Evolutionary conservation across 2,797 vertebrate genomes (phyloP).

Genomic region (Peromyscus attwateri): DNA sequence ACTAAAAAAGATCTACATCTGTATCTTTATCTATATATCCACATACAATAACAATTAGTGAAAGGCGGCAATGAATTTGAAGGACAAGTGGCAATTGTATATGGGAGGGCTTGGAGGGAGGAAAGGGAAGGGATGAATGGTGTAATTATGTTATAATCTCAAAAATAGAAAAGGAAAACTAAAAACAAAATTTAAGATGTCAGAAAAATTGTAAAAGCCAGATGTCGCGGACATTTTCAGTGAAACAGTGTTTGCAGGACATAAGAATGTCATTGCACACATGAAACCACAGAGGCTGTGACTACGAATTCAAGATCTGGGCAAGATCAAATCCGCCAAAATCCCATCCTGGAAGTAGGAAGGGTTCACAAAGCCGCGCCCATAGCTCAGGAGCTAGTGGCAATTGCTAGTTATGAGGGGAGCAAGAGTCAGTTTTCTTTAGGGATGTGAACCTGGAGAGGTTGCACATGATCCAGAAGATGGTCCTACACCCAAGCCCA

Average conservation of each 20-base stretch:
- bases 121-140: neutral
- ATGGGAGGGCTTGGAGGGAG: neutral
- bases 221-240: neutral
- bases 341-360: neutral
- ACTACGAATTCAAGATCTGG: neutral
- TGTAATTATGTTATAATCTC: neutral
- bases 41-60: neutral
- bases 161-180: neutral
- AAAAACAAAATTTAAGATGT: neutral
- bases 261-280: neutral
- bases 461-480: neutral
- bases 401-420: neutral
- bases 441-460: neutral
- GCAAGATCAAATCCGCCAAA: neutral
- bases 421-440: neutral
- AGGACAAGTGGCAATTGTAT: neutral
- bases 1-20: neutral
- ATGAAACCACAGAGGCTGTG: neutral
- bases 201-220: neutral
- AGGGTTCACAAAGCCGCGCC: neutral
- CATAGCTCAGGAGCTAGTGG: neutral
- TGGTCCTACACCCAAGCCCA: neutral
- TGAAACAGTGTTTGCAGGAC: neutral
- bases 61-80: neutral
- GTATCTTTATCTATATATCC: neutral